A percentile compares a stretch with the other conserved stretches of the same genome.
These are phyloP conservation scores for Lycophotia porphyrea DNA, from an alignment of 2,888 invertebrate genomes.

Conservation along the genomic window DNA sequence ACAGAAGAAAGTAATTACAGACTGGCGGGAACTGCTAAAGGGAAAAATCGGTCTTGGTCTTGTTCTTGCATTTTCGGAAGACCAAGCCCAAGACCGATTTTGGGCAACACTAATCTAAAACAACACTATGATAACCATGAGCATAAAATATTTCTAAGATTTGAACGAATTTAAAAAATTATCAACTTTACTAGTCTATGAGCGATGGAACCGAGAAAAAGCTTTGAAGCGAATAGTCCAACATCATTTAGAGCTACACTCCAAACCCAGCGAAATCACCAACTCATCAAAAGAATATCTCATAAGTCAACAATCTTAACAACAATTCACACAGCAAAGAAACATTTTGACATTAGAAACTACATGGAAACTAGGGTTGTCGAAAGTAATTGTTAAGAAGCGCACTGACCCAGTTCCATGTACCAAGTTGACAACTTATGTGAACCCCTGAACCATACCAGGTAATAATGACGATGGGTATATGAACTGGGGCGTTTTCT, in stretches of 20 bases:
- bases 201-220: background rate
- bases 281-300: conserved; percentile 15
- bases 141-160: too few species aligned
- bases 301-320: conserved; percentile 26
- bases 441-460: conserved; percentile 78
- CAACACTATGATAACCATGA: too few species aligned
- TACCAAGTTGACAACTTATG: conserved; percentile 71
- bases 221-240: background rate
- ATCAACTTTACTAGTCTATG: background rate
- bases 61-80: too few species aligned
- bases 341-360: conserved; percentile 75
- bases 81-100: too few species aligned
- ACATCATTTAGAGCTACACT: background rate
- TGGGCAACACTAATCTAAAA: too few species aligned
- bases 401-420: conserved; percentile 64
- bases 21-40: too few species aligned
- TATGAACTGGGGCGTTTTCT: conserved; percentile 71
- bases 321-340: conserved; percentile 41
- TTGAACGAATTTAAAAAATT: too few species aligned
- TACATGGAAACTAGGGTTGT: conserved; percentile 76
- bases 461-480: conserved; percentile 52
- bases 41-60: too few species aligned
- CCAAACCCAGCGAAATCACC: background rate
- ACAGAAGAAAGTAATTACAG: too few species aligned
- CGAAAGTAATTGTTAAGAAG: conserved; percentile 74